These are phyloP conservation scores for Gerris lacustris DNA, from an alignment of 2,888 invertebrate genomes.

Conservation along the genomic window DNA sequence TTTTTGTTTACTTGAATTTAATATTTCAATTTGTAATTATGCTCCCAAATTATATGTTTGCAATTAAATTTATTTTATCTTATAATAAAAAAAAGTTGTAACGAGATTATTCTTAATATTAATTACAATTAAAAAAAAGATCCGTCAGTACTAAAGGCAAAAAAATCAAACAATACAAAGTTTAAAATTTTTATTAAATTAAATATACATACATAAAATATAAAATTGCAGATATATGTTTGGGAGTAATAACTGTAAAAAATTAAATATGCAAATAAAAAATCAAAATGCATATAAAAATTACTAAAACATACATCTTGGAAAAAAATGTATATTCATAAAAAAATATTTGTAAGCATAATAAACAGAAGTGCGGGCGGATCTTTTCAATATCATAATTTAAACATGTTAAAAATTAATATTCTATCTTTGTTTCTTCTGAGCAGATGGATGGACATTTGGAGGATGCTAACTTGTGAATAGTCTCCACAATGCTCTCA, in stretches of 20 bases:
- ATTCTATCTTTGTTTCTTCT: conserved; percentile 11
- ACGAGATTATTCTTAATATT: neutral
- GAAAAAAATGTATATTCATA: neutral
- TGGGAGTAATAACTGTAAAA: neutral
- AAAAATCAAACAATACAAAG: neutral
- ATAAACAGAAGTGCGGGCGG: conserved; percentile 19
- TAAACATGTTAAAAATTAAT: conserved; percentile 7
- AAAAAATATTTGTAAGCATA: neutral
- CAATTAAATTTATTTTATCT: neutral
- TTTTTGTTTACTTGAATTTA: too few relatives aligned
- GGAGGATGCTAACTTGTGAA: conserved; percentile 25
- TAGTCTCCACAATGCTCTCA: neutral
- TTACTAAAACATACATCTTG: neutral
- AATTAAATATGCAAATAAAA: conserved; percentile 14
- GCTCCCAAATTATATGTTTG: neutral
- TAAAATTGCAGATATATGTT: neutral
- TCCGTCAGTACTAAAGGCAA: conserved; percentile 16
- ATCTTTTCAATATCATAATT: conserved; percentile 16
- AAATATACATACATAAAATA: neutral
- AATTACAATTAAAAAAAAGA: conserved; percentile 12
- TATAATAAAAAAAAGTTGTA: conserved; percentile 2
- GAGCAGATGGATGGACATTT: conserved; percentile 24
- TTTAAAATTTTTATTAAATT: neutral
- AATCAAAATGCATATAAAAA: conserved; percentile 10
- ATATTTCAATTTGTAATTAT: neutral